Base-by-base conservation (phyloP, 1,140 invertebrate species). In the Drosophila leontia region DNA sequence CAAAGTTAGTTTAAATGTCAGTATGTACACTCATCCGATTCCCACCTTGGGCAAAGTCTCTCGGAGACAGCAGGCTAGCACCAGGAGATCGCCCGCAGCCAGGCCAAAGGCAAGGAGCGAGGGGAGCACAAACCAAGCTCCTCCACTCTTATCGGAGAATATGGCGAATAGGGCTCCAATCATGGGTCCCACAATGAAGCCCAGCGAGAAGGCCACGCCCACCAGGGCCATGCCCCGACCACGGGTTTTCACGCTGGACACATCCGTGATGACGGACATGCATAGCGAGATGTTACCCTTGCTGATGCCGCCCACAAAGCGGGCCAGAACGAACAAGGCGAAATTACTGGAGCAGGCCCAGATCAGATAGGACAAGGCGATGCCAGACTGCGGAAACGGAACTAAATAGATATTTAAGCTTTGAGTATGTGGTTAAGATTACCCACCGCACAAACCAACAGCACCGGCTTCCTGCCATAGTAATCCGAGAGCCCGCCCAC, bases 201-300 rank as follows among this genome's bases (percentile, higher is more conserved):
- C 99, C 61, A 99, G 93, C 1, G 98, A 99, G 94, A 99, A 99
- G 7, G 99, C 98, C 84, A 99, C 96, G 15, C 99, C 99, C 68
- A 99, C 96, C 35, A 99, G 93, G 17, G 99, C 99, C 99, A 99
- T 99, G 92, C 98, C 98, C 93, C 95, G 96, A 32, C 97, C 98
- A 83, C 98, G 94, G 32, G 96, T 96, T 84, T 96, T 95, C 13
- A 95, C 93, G 34, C 95, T 94, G 17, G 97, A 98, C 7, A 98
- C 96, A 94, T 99, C 99, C 19, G 98, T 96, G 8, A 99, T 97
- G 72, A 99, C 96, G 7, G 99, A 98, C 95, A 99, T 99, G 44
- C 97, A 97, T 29, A 99, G 94, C 77, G 97, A 98, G 15, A 99
- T 96, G 94, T 99, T 99, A 6, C 98, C 98, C 94, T 99, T 99